Evolutionary conservation across 2,113 vertebrate genomes (phyloP).

Genomic region (Sander lucioperca): DNA sequence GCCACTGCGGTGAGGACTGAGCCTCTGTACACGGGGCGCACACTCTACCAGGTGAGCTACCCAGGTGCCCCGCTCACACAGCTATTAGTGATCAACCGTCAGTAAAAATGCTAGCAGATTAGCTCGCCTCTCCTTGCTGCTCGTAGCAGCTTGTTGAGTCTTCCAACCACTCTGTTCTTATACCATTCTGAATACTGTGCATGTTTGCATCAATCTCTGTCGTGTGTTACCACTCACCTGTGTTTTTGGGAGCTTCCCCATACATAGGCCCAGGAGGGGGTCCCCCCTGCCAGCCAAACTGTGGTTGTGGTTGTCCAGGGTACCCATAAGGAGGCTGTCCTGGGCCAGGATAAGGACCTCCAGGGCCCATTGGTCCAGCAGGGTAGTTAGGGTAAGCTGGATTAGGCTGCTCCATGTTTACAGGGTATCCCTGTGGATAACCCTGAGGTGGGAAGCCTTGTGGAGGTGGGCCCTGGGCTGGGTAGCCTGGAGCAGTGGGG

Average conservation of each 20-base stretch:
- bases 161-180: background rate
- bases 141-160: too few relatives aligned
- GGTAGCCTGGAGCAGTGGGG: constrained; percentile 88
- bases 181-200: background rate
- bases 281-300: constrained; percentile 90
- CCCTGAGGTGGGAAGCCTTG: constrained; percentile 83
- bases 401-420: constrained; percentile 83
- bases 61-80: background rate
- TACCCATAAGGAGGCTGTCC: constrained; percentile 83
- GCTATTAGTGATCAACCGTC: background rate
- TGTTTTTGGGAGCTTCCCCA: constrained; percentile 92
- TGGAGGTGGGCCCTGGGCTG: constrained; percentile 75
- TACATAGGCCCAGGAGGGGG: constrained; percentile 88
- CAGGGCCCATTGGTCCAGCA: constrained; percentile 79
- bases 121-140: background rate
- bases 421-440: constrained; percentile 80
- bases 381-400: constrained; percentile 84
- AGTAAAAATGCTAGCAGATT: background rate
- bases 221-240: constrained; percentile 83
- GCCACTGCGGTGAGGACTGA: too few relatives aligned
- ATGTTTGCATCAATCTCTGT: background rate
- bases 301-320: constrained; percentile 85
- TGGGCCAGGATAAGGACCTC: constrained; percentile 83
- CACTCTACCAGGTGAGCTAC: too few relatives aligned
- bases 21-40: too few relatives aligned